phyloP scores from a whole-genome alignment of 2,113 vertebrate genomes.

The Cyanoramphus novaezelandiae region DNA sequence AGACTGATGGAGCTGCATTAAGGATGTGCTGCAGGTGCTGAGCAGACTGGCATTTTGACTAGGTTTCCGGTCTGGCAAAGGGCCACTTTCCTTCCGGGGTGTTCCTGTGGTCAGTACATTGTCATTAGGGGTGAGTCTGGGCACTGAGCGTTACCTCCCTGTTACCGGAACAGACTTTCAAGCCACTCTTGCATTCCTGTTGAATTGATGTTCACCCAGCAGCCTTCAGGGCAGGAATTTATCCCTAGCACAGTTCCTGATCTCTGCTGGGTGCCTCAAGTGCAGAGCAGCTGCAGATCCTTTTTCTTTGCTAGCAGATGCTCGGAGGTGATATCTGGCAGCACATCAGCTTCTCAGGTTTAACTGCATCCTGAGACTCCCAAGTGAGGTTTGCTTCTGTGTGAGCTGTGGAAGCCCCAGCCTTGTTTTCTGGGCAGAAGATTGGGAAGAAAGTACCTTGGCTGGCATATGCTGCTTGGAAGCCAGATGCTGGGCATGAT shows the following conservation, averaged over 20 bases:
- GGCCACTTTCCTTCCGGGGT: not conserved
- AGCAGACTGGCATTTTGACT: not conserved
- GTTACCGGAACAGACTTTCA: not conserved
- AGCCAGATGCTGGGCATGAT: not conserved
- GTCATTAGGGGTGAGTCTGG: not conserved
- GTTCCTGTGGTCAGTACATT: not conserved
- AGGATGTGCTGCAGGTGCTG: not conserved
- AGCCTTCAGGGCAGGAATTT: not conserved
- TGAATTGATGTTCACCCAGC: not conserved
- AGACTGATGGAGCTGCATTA: not conserved
- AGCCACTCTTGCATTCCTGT: not conserved
- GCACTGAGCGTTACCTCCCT: not conserved
- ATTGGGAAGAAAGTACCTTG: not conserved
- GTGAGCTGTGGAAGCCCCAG: not conserved
- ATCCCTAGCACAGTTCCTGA: fast-evolving
- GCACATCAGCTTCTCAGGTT: not conserved
- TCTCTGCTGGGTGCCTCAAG: not conserved
- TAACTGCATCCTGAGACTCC: not conserved
- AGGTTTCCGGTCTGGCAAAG: not conserved
- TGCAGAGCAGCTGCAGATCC: not conserved
- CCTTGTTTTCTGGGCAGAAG: not conserved
- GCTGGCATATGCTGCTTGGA: not conserved
- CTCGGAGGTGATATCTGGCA: not conserved
- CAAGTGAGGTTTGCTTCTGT: not conserved
- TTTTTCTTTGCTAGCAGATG: not conserved